phyloP scores from a whole-genome alignment of 1,140 invertebrate species.

The Macrobrachium rosenbergii region DNA sequence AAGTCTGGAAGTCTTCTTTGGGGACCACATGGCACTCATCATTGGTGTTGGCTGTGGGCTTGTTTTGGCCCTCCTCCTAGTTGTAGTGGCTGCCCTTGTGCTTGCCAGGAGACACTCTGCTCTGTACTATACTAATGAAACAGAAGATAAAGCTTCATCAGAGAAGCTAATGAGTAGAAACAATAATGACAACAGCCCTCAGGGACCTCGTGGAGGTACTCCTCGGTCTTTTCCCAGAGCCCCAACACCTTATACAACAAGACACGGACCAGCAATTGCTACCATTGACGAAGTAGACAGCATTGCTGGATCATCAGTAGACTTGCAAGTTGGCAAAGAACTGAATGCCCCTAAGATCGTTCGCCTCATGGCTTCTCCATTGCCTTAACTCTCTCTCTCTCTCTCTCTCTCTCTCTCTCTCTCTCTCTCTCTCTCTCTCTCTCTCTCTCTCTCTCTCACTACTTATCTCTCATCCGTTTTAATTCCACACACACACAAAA shows the following conservation, averaged over 20 bases:
- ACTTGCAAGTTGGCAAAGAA: constrained; percentile 35
- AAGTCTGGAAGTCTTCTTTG: constrained; percentile 49
- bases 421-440: background rate
- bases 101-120: constrained; percentile 76
- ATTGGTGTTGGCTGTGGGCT: constrained; percentile 62
- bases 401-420: background rate
- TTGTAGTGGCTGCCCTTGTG: constrained; percentile 68
- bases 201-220: constrained; percentile 31
- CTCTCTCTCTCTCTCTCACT: background rate
- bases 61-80: constrained; percentile 68
- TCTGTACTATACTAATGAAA: constrained; percentile 81
- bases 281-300: constrained; percentile 55
- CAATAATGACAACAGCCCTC: constrained; percentile 64
- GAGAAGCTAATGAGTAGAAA: constrained; percentile 64
- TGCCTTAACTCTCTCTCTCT: constrained; percentile 16
- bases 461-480: too few species aligned
- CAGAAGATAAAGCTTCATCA: constrained; percentile 72
- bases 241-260: background rate
- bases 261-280: constrained; percentile 22
- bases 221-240: background rate
- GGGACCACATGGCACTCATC: constrained; percentile 59
- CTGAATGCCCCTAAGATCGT: constrained; percentile 47
- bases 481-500: too few species aligned
- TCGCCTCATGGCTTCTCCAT: constrained; percentile 43
- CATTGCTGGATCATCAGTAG: constrained; percentile 45